Conservation (phyloP, 1,140 invertebrate species). For the Stegodyphus dumicola region DNA sequence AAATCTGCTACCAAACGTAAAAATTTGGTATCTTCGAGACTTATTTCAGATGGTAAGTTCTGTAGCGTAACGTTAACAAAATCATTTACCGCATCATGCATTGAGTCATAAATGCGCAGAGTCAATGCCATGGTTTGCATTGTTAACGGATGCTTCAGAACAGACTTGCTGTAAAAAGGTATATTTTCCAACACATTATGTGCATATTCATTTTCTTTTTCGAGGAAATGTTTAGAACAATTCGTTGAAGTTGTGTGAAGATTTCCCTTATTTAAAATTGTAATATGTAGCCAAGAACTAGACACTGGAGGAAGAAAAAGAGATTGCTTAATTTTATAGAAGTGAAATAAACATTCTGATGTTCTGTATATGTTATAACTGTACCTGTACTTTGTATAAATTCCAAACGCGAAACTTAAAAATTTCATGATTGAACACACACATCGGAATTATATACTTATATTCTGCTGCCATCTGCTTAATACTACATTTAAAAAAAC, state of each 20-base stretch:
- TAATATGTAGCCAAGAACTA: too few species aligned
- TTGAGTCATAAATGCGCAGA: background rate
- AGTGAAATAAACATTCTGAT: background rate
- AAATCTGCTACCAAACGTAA: background rate
- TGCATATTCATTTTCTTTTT: constrained; percentile 43
- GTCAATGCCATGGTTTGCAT: background rate
- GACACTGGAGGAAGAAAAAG: too few species aligned
- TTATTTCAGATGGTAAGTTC: constrained; percentile 1
- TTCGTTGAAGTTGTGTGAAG: too few species aligned
- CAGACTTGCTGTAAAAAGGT: background rate
- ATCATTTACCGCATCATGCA: background rate
- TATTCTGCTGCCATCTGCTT: too few species aligned
- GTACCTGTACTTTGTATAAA: too few species aligned
- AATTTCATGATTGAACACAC: too few species aligned
- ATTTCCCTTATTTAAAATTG: too few species aligned
- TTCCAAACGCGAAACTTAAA: too few species aligned
- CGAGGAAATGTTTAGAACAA: constrained; percentile 17
- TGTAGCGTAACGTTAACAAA: constrained; percentile 16
- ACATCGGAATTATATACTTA: too few species aligned
- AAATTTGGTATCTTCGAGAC: constrained; percentile 28
- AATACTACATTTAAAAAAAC: too few species aligned
- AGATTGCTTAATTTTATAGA: background rate
- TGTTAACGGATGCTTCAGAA: constrained; percentile 3
- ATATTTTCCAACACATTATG: constrained; percentile 41
- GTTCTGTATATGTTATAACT: background rate